These are phyloP conservation scores for Ploceus nigricollis DNA, from an alignment of 2,113 vertebrate species.

Conservation along the genomic window DNA sequence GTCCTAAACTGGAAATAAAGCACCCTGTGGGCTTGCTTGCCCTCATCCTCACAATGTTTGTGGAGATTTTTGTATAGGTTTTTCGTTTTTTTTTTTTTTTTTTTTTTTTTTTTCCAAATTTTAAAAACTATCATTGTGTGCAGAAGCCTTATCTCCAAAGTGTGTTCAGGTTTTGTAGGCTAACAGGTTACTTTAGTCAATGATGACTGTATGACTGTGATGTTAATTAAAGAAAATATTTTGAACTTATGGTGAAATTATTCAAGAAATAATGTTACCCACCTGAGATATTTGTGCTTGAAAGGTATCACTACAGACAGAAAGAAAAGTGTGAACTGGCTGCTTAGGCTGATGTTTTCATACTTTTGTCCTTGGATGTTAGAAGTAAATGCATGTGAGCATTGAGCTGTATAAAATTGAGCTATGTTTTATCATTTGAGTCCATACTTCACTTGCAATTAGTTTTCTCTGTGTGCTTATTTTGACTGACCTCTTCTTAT, in stretches of 20 bases:
- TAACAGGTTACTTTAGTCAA: not conserved
- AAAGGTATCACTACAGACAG: not conserved
- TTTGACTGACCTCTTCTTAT: not conserved
- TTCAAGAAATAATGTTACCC: not conserved
- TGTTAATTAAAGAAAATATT: not conserved
- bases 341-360: not conserved
- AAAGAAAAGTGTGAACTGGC: not conserved
- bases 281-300: not conserved
- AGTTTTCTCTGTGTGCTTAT: not conserved
- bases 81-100: not conserved
- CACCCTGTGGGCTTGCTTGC: rapidly evolving
- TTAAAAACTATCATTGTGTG: not conserved
- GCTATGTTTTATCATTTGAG: not conserved
- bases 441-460: not conserved
- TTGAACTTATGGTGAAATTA: not conserved
- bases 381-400: not conserved
- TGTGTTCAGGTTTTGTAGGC: not conserved
- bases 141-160: not conserved
- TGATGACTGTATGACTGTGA: not conserved
- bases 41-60: not conserved
- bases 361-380: not conserved
- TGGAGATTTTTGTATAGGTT: not conserved
- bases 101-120: not conserved
- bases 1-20: not conserved
- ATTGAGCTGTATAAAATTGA: not conserved